These are phyloP conservation scores for Goniozus legneri DNA, from an alignment of 1,140 invertebrate genomes.

Conservation along the genomic window DNA sequence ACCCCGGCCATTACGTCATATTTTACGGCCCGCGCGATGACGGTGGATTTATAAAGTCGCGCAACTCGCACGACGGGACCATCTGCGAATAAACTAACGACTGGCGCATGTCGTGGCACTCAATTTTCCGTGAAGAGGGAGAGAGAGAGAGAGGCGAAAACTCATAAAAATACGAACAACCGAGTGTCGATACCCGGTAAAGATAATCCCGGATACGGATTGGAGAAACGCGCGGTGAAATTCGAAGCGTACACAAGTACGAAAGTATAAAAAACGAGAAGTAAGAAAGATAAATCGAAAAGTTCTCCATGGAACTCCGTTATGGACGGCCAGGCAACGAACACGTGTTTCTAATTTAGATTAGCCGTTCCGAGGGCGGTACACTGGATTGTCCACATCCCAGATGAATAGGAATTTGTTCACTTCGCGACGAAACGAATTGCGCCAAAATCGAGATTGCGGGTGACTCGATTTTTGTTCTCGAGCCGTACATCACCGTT, in stretches of 20 bases:
- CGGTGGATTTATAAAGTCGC: too few species aligned
- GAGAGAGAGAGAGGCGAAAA: conserved; percentile 20
- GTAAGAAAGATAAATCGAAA: too few species aligned
- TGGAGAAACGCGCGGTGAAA: conserved; percentile 17
- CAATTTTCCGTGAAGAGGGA: conserved; percentile 28
- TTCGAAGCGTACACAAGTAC: too few species aligned
- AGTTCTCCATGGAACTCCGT: conserved; percentile 9
- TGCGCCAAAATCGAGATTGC: background rate
- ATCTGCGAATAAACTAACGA: too few species aligned
- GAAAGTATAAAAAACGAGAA: too few species aligned
- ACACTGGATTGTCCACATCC: background rate
- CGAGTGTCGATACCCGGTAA: conserved; percentile 13
- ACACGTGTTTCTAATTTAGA: conserved; percentile 29
- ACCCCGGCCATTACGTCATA: too few species aligned
- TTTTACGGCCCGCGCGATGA: too few species aligned
- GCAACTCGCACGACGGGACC: too few species aligned
- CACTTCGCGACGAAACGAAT: conserved; percentile 2
- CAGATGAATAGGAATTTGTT: conserved; percentile 4
- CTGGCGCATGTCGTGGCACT: too few species aligned
- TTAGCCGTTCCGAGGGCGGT: conserved; percentile 20
- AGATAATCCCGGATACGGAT: conserved; percentile 26
- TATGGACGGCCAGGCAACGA: conserved; percentile 24
- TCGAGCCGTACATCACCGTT: background rate
- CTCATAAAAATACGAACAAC: conserved; percentile 27
- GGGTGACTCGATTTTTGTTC: background rate